These are phyloP conservation scores for Pterophyllum scalare DNA, from an alignment of 2,113 vertebrate genomes.

Conservation along the genomic window DNA sequence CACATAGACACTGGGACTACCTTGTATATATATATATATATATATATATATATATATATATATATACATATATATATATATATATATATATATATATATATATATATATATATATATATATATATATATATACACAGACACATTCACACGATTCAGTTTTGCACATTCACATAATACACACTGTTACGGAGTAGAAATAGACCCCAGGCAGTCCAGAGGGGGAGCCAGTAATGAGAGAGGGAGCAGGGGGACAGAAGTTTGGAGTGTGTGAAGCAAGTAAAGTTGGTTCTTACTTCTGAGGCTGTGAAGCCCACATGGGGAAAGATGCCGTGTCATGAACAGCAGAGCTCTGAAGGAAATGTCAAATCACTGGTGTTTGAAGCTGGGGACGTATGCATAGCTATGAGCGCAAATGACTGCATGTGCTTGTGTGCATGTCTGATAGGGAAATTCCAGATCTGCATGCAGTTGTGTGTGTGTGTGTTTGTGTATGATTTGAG, in stretches of 20 bases:
- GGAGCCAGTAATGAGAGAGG: conserved; percentile 61
- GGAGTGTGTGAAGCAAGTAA: conserved; percentile 59
- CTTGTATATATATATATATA: conserved; percentile 7
- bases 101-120: conserved; percentile 6
- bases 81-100: conserved; percentile 6
- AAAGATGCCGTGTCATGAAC: conserved; percentile 55
- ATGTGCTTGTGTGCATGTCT: conserved; percentile 19
- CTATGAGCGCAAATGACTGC: conserved; percentile 41
- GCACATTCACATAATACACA: conserved; percentile 23
- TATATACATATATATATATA: conserved; percentile 10
- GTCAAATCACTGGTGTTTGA: conserved; percentile 67
- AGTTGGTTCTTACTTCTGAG: conserved; percentile 66
- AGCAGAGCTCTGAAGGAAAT: conserved; percentile 63
- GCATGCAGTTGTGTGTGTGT: background rate
- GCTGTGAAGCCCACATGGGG: conserved; percentile 56
- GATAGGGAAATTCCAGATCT: background rate
- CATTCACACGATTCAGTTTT: conserved; percentile 22
- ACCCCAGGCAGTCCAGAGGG: conserved; percentile 63
- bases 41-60: conserved; percentile 4
- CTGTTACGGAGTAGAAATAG: conserved; percentile 23
- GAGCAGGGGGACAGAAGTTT: conserved; percentile 61
- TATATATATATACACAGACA: background rate
- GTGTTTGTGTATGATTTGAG: background rate
- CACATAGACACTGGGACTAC: background rate
- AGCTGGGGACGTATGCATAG: conserved; percentile 42